These are phyloP conservation scores for Drosophila leonis DNA, from an alignment of 2,888 invertebrate species.

Conservation along the genomic window DNA sequence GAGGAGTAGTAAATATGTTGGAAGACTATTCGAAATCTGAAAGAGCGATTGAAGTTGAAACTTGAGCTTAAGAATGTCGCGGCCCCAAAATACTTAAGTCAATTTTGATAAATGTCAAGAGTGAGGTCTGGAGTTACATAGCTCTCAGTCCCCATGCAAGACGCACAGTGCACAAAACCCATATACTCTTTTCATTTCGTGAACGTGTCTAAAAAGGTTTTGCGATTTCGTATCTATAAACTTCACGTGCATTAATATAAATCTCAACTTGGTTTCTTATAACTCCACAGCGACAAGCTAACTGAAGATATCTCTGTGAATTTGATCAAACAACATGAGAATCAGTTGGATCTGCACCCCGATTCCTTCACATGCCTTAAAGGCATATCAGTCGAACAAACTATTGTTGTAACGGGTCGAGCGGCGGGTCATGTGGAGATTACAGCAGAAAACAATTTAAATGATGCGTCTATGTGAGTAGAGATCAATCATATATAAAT, in stretches of 20 bases:
- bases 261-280: not conserved
- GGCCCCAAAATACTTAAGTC: too few relatives aligned
- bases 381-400: conserved; percentile 84
- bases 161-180: too few relatives aligned
- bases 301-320: conserved; percentile 85
- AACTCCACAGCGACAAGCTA: conserved; percentile 54
- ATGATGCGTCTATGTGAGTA: conserved; percentile 84
- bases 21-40: too few relatives aligned
- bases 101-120: too few relatives aligned
- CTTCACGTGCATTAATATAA: not conserved
- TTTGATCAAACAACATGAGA: conserved; percentile 88
- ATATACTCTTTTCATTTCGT: too few relatives aligned
- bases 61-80: too few relatives aligned
- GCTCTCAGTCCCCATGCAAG: too few relatives aligned
- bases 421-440: conserved; percentile 90
- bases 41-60: too few relatives aligned
- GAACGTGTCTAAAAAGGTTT: too few relatives aligned
- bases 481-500: not conserved
- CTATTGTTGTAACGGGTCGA: conserved; percentile 87
- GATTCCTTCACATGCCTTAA: conserved; percentile 75
- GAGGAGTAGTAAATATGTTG: not conserved
- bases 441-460: conserved; percentile 87
- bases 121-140: too few relatives aligned
- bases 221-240: not conserved
- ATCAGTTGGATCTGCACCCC: conserved; percentile 88